A percentile compares a stretch with the other conserved stretches of the same genome.
These are phyloP conservation scores for Falco columbarius DNA, from an alignment of 2,797 vertebrate species.

Conservation along the genomic window DNA sequence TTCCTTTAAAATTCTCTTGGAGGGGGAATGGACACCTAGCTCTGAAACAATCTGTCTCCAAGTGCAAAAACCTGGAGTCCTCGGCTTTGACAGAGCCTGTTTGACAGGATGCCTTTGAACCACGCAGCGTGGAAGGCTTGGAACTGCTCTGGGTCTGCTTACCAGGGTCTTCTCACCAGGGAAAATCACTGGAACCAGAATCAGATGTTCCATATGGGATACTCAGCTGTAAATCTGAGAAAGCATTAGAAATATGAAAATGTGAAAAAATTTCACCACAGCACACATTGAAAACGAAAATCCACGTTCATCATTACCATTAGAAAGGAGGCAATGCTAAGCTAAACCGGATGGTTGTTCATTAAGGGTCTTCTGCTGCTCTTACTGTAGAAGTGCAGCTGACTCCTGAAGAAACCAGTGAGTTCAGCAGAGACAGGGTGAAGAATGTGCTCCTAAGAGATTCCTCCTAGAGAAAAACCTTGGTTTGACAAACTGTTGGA, in stretches of 20 bases:
- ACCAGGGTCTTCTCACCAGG: neutral
- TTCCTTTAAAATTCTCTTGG: neutral
- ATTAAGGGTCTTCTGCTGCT: neutral
- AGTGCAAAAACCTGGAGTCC: neutral
- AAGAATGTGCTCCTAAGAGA: neutral
- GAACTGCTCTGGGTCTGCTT: neutral
- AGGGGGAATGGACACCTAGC: neutral
- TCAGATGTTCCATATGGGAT: neutral
- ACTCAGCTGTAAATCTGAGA: slow-evolving; percentile 7
- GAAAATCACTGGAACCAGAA: neutral
- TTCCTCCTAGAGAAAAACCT: neutral
- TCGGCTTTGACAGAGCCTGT: neutral
- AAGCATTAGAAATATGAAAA: neutral
- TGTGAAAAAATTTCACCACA: neutral
- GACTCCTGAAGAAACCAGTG: neutral
- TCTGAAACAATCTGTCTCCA: neutral
- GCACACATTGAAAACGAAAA: neutral
- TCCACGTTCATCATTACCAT: neutral
- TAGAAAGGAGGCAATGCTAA: neutral
- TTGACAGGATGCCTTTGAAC: neutral
- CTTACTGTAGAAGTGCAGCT: neutral
- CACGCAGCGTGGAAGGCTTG: neutral
- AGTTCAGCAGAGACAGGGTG: neutral
- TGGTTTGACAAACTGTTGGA: neutral
- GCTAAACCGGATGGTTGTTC: fast-evolving